phyloP scores from a whole-genome alignment of 2,113 vertebrate genomes.

The Mobula hypostoma region DNA sequence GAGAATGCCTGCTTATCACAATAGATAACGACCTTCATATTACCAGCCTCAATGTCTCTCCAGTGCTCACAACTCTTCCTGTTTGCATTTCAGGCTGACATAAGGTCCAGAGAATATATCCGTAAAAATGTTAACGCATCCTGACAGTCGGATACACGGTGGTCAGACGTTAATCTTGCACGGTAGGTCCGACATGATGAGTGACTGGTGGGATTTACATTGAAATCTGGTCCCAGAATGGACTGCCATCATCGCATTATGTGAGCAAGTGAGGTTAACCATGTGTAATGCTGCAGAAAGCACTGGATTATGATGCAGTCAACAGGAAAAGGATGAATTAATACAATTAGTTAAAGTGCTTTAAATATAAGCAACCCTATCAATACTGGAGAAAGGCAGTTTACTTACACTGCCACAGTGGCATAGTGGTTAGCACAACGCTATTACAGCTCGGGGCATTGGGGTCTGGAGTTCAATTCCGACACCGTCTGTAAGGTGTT shows the following conservation, averaged over 20 bases:
- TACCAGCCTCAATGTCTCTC: too few species aligned
- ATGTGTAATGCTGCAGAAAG: background rate
- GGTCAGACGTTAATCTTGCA: constrained; percentile 43
- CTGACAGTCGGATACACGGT: constrained; percentile 37
- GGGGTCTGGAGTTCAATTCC: too few species aligned
- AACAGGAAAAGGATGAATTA: background rate
- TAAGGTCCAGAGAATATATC: constrained; percentile 74
- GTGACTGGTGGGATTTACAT: constrained; percentile 42
- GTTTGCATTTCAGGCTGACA: constrained; percentile 66
- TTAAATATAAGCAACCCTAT: background rate
- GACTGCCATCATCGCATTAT: constrained; percentile 53
- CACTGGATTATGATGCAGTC: constrained; percentile 7
- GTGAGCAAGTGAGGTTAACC: constrained; percentile 38
- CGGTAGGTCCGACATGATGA: background rate
- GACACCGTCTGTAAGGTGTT: too few species aligned
- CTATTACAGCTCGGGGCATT: too few species aligned
- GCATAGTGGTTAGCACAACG: too few species aligned
- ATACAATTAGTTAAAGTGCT: background rate
- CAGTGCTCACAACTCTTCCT: background rate
- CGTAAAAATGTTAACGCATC: constrained; percentile 51
- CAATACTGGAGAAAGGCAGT: background rate
- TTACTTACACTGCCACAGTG: too few species aligned
- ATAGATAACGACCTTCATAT: too few species aligned
- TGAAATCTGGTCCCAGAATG: constrained; percentile 10
- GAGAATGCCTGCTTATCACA: too few species aligned